Percentiles rank a stretch among this genome's conserved stretches.
phyloP scores from a whole-genome alignment of 2,888 invertebrate species.

The Chelonus formosanus region DNA sequence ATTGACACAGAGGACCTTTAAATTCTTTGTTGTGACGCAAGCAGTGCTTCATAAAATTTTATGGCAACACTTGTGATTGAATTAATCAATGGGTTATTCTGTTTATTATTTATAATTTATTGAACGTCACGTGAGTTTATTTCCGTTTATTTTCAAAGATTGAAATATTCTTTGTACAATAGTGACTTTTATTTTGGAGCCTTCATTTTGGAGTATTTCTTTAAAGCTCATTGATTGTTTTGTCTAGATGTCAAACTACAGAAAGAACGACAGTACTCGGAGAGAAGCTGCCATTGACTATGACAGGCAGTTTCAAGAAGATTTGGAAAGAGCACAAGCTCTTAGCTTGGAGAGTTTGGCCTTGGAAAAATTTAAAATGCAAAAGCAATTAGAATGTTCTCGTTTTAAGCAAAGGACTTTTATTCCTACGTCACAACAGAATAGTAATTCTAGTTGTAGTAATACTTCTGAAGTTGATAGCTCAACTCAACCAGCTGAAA shows the following conservation, averaged over 20 bases:
- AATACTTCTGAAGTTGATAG: constrained; percentile 50
- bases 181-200: background rate
- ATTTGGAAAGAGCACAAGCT: constrained; percentile 87
- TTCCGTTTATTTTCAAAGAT: background rate
- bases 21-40: background rate
- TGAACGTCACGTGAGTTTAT: background rate
- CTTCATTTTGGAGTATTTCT: no score
- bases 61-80: background rate
- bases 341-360: constrained; percentile 87
- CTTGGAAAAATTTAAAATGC: constrained; percentile 80
- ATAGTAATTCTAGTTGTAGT: constrained; percentile 41
- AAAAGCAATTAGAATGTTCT: constrained; percentile 65
- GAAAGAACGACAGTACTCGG: constrained; percentile 53
- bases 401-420: constrained; percentile 43
- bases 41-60: background rate
- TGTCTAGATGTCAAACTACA: constrained; percentile 60
- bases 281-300: constrained; percentile 69
- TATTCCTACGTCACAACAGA: constrained; percentile 26
- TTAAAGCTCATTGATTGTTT: background rate
- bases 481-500: constrained; percentile 46
- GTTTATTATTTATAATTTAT: background rate
- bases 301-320: constrained; percentile 85
- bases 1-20: constrained; percentile 1
- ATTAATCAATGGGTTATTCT: background rate
- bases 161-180: constrained; percentile 27